Evolutionary conservation across 1,140 invertebrate genomes (phyloP), one percentile per base, ranked within the genome.

Genomic region (Eriocheir sinensis): DNA sequence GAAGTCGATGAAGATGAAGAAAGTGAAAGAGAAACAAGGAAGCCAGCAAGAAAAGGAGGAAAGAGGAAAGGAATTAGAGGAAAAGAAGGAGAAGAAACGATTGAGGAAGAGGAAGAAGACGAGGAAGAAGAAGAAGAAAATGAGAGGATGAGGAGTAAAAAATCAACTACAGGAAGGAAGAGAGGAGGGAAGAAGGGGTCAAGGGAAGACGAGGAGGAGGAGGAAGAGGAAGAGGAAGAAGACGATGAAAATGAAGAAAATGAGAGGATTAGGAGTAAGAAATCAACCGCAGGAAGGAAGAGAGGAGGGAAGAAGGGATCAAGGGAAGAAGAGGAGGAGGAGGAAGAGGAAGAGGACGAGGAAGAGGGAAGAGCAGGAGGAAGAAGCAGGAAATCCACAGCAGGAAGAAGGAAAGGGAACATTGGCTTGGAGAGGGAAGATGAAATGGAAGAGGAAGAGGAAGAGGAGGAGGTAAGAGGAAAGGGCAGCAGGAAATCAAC

Each of bases 1-100:
- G 40, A 36, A 15, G 15, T 83, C 30, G 80, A 83, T n/a, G 80
- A n/a, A n/a, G 83, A 8, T 60, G 91, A 83, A 41, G 60, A 92
- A 38, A 34, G 38, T n/a, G 21, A 38, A 30, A 83, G 91, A 92
- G 27, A 44, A 30, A 32, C 80, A 44, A 30, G 40, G 60, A 4
- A 27, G 91, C 12, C 12, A 30, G n/a, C 27, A 34, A 79, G 30
- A 15, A 30, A 2, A 36, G 3, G 30, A 60, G n/a, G 34, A 88
- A 30, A 86, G 83, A 36, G 40, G 2, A 34, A 9, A 21, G 34
- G 36, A 0, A 40, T 36, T 27, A 86, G 38, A 27, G 83, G 21
- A 86, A 86, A 30, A 30, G 6, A 32, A 38, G 80, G 15, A 30
- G n/a, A 34, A 38, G 15, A 86, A 30, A 81, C n/a, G 8, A 0